Evolutionary conservation across 2,113 vertebrate species (phyloP).

Genomic region (Lynx canadensis): DNA sequence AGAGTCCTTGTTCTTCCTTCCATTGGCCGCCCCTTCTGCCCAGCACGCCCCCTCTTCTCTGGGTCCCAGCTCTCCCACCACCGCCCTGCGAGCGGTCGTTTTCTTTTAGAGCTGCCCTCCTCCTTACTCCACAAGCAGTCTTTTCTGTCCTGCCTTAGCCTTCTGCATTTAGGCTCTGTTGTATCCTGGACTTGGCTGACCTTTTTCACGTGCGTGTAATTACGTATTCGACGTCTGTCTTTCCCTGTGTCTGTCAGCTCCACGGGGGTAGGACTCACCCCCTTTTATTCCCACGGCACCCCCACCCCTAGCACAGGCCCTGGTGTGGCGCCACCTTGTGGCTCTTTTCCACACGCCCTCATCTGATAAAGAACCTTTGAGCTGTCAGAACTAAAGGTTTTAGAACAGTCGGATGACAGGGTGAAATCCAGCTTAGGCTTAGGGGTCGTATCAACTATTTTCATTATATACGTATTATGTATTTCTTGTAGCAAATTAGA

Average conservation of each 20-base stretch:
- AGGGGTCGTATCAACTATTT: not conserved
- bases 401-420: accelerated
- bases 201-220: not conserved
- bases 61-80: accelerated
- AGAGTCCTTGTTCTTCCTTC: not conserved
- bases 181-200: no score
- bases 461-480: no score
- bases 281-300: no score
- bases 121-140: not conserved
- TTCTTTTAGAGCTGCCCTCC: not conserved
- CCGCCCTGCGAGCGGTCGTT: accelerated
- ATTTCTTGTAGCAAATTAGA: not conserved
- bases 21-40: not conserved
- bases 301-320: no score
- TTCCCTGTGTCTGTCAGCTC: not conserved
- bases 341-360: not conserved
- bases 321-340: accelerated
- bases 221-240: not conserved
- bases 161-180: no score
- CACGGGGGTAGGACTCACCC: accelerated
- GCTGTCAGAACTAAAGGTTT: not conserved
- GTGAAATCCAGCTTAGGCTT: no score
- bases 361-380: not conserved
- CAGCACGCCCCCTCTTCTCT: not conserved
- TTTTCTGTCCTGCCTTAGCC: not conserved